Conservation (phyloP, 1,140 invertebrate species). For the Trinorchestia longiramus region DNA sequence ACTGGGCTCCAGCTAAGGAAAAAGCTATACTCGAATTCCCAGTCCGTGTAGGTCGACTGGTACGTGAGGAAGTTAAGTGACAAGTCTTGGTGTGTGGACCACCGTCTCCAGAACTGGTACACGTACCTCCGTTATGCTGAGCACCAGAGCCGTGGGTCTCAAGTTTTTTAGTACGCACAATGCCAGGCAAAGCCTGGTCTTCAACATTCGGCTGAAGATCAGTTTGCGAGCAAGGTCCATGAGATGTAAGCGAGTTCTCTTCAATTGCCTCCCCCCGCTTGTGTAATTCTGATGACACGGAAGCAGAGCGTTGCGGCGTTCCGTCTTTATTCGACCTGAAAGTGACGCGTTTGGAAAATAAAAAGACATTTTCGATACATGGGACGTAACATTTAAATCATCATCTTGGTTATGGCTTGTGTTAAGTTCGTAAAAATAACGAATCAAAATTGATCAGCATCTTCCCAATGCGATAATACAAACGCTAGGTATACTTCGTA, state of each 20-base stretch:
- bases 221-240: neutral
- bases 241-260: neutral
- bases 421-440: too few relatives aligned
- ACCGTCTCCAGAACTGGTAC: neutral
- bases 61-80: neutral
- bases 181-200: neutral
- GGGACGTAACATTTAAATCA: too few relatives aligned
- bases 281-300: neutral
- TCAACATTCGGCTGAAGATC: neutral
- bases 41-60: neutral
- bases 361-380: too few relatives aligned
- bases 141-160: neutral
- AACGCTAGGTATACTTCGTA: too few relatives aligned
- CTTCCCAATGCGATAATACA: too few relatives aligned
- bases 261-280: neutral
- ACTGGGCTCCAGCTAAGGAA: neutral
- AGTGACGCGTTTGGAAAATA: neutral
- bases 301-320: neutral
- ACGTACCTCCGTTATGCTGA: neutral
- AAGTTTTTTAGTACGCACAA: neutral
- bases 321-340: neutral
- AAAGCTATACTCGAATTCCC: neutral
- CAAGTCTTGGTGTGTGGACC: neutral
- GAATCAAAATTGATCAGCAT: too few relatives aligned
- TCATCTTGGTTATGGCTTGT: too few relatives aligned